These are phyloP conservation scores for Antrozous pallidus DNA, from an alignment of 2,797 vertebrate genomes.

Conservation along the genomic window DNA sequence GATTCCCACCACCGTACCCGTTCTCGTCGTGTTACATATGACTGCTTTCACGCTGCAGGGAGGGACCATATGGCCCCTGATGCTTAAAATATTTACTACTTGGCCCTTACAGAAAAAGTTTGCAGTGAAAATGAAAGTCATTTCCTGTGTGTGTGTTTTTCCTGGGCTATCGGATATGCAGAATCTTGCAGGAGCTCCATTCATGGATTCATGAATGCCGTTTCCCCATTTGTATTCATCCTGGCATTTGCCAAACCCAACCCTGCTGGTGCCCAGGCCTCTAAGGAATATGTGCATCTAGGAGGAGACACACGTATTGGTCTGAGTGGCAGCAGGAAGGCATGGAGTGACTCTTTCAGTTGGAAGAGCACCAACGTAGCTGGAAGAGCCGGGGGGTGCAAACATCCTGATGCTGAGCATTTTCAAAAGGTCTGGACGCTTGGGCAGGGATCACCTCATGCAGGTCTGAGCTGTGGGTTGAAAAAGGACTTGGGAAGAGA, in stretches of 20 bases:
- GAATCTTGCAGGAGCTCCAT: not conserved
- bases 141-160: not conserved
- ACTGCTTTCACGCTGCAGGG: not conserved
- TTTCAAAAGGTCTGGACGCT: not conserved
- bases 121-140: not conserved
- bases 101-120: not conserved
- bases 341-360: not conserved
- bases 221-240: not conserved
- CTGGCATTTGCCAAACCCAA: not conserved
- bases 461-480: not conserved
- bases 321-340: not conserved
- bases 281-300: not conserved
- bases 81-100: not conserved
- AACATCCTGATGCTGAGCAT: not conserved
- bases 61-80: not conserved
- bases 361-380: not conserved
- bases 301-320: not conserved
- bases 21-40: not conserved
- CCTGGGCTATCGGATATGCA: not conserved
- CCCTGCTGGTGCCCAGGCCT: not conserved
- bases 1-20: no score
- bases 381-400: not conserved
- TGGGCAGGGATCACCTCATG: not conserved
- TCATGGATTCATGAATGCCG: not conserved
- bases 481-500: not conserved